A percentile compares a stretch with the other conserved stretches of the same genome.
Conservation (phyloP, 2,888 invertebrate species). For the Caenorhabditis sp. region DNA sequence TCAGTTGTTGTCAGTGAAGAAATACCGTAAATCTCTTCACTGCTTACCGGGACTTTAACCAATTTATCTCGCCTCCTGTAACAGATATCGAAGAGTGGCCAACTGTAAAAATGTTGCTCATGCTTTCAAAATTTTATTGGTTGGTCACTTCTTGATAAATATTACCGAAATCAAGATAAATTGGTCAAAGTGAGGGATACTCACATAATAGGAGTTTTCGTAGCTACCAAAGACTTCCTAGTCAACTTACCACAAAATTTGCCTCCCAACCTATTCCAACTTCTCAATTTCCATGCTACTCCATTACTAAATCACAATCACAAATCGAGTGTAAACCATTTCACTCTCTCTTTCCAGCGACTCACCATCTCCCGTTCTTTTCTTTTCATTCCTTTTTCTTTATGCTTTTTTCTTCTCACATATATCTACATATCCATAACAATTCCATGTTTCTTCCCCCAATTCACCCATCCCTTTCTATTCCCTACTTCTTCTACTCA, state of each 20-base stretch:
- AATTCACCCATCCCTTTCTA: conserved; percentile 17
- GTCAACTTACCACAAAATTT: not conserved
- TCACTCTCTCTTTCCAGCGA: conserved; percentile 23
- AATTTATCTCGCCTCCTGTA: too few species aligned
- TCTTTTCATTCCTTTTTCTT: conserved; percentile 30
- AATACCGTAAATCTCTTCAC: too few species aligned
- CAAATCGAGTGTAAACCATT: conserved; percentile 48
- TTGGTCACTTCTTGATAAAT: too few species aligned
- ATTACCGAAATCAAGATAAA: too few species aligned
- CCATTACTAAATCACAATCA: conserved; percentile 43
- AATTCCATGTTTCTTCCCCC: conserved; percentile 31
- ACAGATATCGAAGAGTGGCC: too few species aligned
- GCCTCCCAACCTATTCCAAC: not conserved
- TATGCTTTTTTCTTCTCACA: conserved; percentile 28
- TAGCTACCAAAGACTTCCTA: too few species aligned
- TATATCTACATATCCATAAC: conserved; percentile 60
- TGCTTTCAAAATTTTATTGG: too few species aligned
- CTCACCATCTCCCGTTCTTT: conserved; percentile 45
- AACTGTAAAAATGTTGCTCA: too few species aligned
- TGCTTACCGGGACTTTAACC: too few species aligned
- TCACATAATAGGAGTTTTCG: too few species aligned
- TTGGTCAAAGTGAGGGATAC: too few species aligned
- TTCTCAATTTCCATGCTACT: conserved; percentile 11
- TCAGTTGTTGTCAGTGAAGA: too few species aligned
- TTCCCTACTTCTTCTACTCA: not conserved